Percentiles rank a stretch among this genome's conserved stretches.
Conservation (phyloP, 2,888 invertebrate species). For the Eulithis testata region DNA sequence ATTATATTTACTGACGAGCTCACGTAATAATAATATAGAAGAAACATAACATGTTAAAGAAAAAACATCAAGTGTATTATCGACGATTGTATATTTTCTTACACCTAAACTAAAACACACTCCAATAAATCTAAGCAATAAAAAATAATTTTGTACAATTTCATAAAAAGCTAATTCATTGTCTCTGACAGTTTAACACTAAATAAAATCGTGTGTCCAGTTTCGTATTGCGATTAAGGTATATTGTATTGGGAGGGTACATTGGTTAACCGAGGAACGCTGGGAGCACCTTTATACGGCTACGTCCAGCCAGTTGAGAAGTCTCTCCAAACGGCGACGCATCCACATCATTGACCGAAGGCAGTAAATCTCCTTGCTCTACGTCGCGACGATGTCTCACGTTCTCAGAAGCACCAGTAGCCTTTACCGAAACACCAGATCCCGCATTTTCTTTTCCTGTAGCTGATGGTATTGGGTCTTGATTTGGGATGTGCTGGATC, state of each 20-base stretch:
- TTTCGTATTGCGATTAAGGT: conserved; percentile 6
- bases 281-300: conserved; percentile 74
- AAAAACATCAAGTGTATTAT: neutral
- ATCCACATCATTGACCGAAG: conserved; percentile 64
- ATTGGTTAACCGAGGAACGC: conserved; percentile 70
- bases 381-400: conserved; percentile 60
- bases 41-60: neutral
- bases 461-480: conserved; percentile 76
- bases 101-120: conserved; percentile 9
- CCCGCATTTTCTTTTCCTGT: conserved; percentile 70
- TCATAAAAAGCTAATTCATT: conserved; percentile 37
- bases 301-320: conserved; percentile 64
- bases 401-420: conserved; percentile 65
- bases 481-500: conserved; percentile 77
- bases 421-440: conserved; percentile 77
- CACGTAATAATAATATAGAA: neutral
- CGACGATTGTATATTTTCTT: conserved; percentile 9
- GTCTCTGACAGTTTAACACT: conserved; percentile 29
- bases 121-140: neutral
- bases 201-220: conserved; percentile 13
- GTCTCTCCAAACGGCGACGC: conserved; percentile 68
- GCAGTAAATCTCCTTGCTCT: conserved; percentile 73
- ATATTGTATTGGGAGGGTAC: neutral
- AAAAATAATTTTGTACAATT: conserved; percentile 22
- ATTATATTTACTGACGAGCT: neutral